A percentile compares a stretch with the other conserved stretches of the same genome.
Conservation (phyloP, 2,888 invertebrate species). For the Salticus scenicus region DNA sequence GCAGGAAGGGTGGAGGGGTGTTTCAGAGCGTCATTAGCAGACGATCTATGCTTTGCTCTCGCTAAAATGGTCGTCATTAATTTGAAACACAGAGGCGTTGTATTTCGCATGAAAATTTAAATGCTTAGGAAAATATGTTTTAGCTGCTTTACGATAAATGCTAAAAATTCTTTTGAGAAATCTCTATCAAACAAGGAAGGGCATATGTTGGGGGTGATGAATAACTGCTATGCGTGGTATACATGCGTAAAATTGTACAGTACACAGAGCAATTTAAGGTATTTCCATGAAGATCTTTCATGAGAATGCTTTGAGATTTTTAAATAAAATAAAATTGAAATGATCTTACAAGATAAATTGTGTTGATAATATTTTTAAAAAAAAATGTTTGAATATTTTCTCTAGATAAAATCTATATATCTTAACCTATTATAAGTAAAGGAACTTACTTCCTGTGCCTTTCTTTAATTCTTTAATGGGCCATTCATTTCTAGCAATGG, state of each 20-base stretch:
- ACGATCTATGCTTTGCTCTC: slow-evolving; percentile 7
- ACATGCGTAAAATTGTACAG: background rate
- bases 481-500: too few species aligned
- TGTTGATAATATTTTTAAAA: too few species aligned
- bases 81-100: background rate
- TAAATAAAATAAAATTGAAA: too few species aligned
- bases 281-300: too few species aligned
- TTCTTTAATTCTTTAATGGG: too few species aligned
- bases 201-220: background rate
- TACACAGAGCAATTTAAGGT: too few species aligned
- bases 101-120: slow-evolving; percentile 23
- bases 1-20: background rate
- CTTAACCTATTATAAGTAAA: too few species aligned
- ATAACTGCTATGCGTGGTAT: background rate
- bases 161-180: background rate
- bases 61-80: slow-evolving; percentile 25
- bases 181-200: background rate
- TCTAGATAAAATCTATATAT: too few species aligned
- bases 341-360: too few species aligned
- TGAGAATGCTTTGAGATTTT: too few species aligned
- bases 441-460: too few species aligned
- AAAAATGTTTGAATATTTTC: too few species aligned
- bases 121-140: background rate
- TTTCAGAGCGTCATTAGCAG: slow-evolving; percentile 26
- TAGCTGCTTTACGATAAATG: background rate